Conservation (phyloP, 2,113 vertebrate genomes). For the Baryphthengus martii region DNA sequence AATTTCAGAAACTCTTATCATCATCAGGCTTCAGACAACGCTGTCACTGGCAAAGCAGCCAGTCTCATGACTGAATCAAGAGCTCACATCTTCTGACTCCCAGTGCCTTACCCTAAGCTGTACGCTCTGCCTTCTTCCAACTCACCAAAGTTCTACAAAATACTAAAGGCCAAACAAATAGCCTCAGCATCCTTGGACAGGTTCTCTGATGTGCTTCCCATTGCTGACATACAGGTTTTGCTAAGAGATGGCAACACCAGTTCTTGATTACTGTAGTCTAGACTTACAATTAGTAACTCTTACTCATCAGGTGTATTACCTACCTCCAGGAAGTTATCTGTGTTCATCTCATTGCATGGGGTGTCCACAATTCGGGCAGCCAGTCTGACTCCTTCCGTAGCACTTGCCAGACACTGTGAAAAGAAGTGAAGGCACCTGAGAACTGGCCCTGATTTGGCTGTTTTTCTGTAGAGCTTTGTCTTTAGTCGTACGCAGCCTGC, state of each 20-base stretch:
- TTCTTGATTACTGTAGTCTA: neutral
- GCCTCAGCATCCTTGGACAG: neutral
- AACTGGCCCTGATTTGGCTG: neutral
- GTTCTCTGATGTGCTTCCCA: neutral
- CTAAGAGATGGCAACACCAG: neutral
- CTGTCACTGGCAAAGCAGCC: neutral
- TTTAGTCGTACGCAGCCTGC: neutral
- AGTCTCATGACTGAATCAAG: neutral
- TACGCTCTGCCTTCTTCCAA: neutral
- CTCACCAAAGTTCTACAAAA: neutral
- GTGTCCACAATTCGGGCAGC: constrained; percentile 96
- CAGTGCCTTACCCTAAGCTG: neutral
- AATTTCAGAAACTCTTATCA: neutral
- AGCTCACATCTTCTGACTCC: neutral
- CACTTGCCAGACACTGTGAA: constrained; percentile 84
- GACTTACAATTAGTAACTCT: neutral
- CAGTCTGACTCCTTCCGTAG: constrained; percentile 88
- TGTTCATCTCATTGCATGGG: constrained; percentile 96
- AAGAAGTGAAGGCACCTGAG: neutral
- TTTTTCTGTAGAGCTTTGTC: neutral
- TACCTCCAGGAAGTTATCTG: constrained; percentile 89
- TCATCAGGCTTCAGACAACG: neutral
- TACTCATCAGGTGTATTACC: neutral
- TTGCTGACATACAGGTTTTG: neutral
- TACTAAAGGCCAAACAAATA: neutral